Percentiles rank a stretch among this genome's conserved stretches.
These are phyloP conservation scores for Phaetusa simplex DNA, from an alignment of 2,113 vertebrate genomes.

Conservation along the genomic window DNA sequence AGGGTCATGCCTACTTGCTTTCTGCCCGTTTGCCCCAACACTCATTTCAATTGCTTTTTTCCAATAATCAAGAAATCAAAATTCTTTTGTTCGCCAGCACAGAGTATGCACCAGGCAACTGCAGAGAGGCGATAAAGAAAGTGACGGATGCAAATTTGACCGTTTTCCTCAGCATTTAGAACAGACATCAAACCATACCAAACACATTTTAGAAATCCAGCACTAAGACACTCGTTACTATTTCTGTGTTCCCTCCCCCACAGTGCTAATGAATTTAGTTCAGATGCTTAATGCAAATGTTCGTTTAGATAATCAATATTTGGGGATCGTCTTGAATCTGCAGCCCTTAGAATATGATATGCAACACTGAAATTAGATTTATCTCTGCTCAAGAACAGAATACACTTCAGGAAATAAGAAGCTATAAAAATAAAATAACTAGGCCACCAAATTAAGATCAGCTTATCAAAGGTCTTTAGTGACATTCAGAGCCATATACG, in stretches of 20 bases:
- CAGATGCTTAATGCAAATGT: not conserved
- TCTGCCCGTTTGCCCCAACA: not conserved
- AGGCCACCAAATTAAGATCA: constrained; percentile 41
- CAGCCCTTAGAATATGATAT: constrained; percentile 1
- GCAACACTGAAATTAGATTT: constrained; percentile 31
- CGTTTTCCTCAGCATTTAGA: not conserved
- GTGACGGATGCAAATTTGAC: constrained; percentile 50
- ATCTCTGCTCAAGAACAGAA: constrained; percentile 40
- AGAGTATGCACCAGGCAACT: constrained; percentile 1
- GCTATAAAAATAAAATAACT: not conserved
- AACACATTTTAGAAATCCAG: constrained; percentile 26
- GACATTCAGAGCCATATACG: not conserved
- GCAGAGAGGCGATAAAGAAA: constrained; percentile 45
- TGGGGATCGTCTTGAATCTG: constrained; percentile 29
- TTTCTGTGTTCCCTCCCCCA: not conserved
- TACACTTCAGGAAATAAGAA: constrained; percentile 11
- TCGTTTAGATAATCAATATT: constrained; percentile 51
- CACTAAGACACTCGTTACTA: not conserved
- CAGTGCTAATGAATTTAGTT: not conserved
- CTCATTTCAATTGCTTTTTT: not conserved
- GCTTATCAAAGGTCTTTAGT: constrained; percentile 4
- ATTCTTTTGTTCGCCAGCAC: constrained; percentile 17
- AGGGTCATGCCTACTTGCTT: not conserved
- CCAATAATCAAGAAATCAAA: constrained; percentile 53
- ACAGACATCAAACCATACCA: not conserved